Base-by-base conservation (phyloP, 2,888 invertebrate species). In the Habroteleia sp. region DNA sequence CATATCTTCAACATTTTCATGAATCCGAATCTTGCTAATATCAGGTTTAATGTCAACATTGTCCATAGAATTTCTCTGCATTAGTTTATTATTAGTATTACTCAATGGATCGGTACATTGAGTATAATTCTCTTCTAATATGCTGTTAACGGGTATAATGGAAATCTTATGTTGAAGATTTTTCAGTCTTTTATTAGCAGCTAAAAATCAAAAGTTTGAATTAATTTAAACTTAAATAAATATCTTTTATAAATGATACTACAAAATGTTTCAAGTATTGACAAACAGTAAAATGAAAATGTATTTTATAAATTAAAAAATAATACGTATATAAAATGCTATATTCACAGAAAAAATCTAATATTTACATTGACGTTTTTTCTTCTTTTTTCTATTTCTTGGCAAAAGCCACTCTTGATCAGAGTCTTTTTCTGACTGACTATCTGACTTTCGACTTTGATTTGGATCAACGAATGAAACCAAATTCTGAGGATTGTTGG, bases 391-490 rank as follows among this genome's bases (percentile, higher is more conserved):
- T 76, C 88, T 84, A 81, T 85, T 81, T 79, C 86, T 72, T 46
- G 88, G 88, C 81, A 88, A 48, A 63, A 86, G 83, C 88, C 88
- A 88, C 77, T 88, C 88, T 79, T 87, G 82, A 79, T 88, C 88
- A 42, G 88, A 86, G 81, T 87, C 87, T 82, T 83, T 82, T 41
- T 80, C 82, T 39, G 85, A 80, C 29, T 81, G 58, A 58, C 80
- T 78, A 46, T 78, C 80, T 35, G 63, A 27, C 41, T 79, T 77
- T 68, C 79, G 77, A 69, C 42, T 42, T 74, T 83, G 83, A 41
- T 81, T 7, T 69, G 77, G 16, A 79, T 83, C 41, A 68, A 77
- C 8, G 77, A 77, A 20, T 76, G 84, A 75, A 81, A 82, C 3
- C 77, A 75, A 39, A 66, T 72, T 46, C 77, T 81, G 82, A 76